These are phyloP conservation scores for Vespertilio murinus DNA, from an alignment of 2,797 vertebrate genomes.

Conservation along the genomic window DNA sequence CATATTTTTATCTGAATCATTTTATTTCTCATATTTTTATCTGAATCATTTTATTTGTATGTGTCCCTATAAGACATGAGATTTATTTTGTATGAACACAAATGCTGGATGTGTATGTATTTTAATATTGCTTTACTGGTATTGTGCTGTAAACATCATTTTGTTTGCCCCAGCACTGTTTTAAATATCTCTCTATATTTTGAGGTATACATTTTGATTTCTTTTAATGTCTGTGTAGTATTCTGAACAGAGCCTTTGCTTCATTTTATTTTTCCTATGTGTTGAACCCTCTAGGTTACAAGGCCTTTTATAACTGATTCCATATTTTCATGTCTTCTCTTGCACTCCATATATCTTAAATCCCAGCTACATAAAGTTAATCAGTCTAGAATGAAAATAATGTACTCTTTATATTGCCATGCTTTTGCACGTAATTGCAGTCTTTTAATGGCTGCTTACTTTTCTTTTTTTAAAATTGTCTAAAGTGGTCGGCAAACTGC, in stretches of 20 bases:
- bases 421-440: neutral
- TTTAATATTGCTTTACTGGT: conserved; percentile 11
- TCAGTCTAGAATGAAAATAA: neutral
- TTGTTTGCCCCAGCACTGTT: neutral
- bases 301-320: neutral
- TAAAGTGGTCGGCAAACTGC: no score
- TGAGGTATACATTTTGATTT: neutral
- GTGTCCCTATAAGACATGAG: neutral
- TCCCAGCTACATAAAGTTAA: neutral
- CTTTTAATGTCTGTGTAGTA: neutral
- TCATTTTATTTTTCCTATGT: neutral
- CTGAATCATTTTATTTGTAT: neutral
- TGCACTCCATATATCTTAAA: neutral
- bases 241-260: neutral
- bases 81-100: neutral
- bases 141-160: neutral
- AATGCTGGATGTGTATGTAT: neutral
- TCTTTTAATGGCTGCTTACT: neutral
- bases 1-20: neutral
- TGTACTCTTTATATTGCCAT: neutral
- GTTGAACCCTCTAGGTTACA: neutral
- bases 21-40: neutral
- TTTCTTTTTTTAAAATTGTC: neutral
- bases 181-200: neutral
- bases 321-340: neutral